Evolutionary conservation across 37 sponge, comb jelly and placozoan species (phyloP).

Genomic region (Diacarnus erythraeanus): DNA sequence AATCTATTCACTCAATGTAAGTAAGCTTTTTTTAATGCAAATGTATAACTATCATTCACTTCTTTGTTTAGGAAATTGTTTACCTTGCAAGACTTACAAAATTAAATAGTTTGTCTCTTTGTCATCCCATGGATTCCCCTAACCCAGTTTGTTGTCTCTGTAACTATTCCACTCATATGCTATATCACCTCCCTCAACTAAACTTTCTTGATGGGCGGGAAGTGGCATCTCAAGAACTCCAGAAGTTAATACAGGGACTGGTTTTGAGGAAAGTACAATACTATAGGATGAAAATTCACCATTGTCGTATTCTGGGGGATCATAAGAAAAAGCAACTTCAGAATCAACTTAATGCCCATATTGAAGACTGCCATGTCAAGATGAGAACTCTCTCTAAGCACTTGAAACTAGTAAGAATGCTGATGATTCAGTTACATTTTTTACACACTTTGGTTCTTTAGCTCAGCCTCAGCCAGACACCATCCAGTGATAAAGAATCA

Average conservation of each 20-base stretch:
- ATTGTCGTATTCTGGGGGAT: constrained; percentile 5
- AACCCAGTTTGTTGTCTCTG: constrained; percentile 78
- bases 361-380: background rate
- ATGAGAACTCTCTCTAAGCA: constrained; percentile 20
- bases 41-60: background rate
- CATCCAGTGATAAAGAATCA: background rate
- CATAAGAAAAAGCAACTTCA: constrained; percentile 7
- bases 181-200: constrained; percentile 80
- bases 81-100: constrained; percentile 29
- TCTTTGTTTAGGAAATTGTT: constrained; percentile 55
- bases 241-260: constrained; percentile 58
- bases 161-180: constrained; percentile 85
- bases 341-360: constrained; percentile 1
- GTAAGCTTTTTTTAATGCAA: constrained; percentile 2
- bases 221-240: constrained; percentile 50
- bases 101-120: constrained; percentile 65
- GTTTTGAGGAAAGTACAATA: constrained; percentile 81
- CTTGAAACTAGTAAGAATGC: background rate
- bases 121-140: constrained; percentile 73
- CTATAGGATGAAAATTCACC: constrained; percentile 71
- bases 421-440: background rate
- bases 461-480: background rate
- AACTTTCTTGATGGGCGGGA: constrained; percentile 62
- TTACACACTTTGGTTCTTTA: background rate
- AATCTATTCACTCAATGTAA: constrained; percentile 60